These are phyloP conservation scores for Smutsia gigantea DNA, from an alignment of 2,797 vertebrate species.

Conservation along the genomic window DNA sequence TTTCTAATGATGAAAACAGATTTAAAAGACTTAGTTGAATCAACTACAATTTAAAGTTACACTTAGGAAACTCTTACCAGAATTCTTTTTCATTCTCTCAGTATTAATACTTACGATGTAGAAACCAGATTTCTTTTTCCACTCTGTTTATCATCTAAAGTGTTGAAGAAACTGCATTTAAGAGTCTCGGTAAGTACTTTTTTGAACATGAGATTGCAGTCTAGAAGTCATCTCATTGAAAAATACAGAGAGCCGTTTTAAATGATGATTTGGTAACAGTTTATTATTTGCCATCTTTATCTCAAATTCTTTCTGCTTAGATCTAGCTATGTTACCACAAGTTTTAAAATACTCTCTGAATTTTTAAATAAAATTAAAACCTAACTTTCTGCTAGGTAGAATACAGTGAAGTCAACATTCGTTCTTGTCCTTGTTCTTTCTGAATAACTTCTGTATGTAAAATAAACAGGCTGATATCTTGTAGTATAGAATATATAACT, in stretches of 20 bases:
- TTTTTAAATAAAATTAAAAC: slow-evolving; percentile 58
- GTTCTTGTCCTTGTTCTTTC: slow-evolving; percentile 13
- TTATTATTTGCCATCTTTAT: not conserved
- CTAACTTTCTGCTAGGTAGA: not conserved
- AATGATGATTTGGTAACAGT: slow-evolving; percentile 34
- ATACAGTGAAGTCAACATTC: not conserved
- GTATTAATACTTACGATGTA: not conserved
- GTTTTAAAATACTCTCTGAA: slow-evolving; percentile 44
- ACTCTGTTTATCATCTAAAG: slow-evolving; percentile 1
- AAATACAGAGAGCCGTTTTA: not conserved
- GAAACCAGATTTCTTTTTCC: slow-evolving; percentile 45
- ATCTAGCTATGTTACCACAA: not conserved
- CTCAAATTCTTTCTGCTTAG: not conserved
- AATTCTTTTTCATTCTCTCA: slow-evolving; percentile 44
- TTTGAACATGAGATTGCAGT: slow-evolving; percentile 9
- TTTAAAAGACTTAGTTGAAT: not conserved
- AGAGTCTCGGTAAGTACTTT: not conserved
- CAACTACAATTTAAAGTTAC: slow-evolving; percentile 20
- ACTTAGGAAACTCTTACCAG: not conserved
- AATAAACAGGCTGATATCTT: slow-evolving; percentile 5
- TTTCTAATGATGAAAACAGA: slow-evolving; percentile 45
- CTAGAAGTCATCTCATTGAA: not conserved
- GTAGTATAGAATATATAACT: not conserved
- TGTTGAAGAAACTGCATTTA: not conserved
- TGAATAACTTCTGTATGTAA: slow-evolving; percentile 23